Percentiles rank a stretch among this genome's conserved stretches.
These are phyloP conservation scores for Odontocolon sp. DNA, from an alignment of 2,888 invertebrate genomes.

Conservation along the genomic window DNA sequence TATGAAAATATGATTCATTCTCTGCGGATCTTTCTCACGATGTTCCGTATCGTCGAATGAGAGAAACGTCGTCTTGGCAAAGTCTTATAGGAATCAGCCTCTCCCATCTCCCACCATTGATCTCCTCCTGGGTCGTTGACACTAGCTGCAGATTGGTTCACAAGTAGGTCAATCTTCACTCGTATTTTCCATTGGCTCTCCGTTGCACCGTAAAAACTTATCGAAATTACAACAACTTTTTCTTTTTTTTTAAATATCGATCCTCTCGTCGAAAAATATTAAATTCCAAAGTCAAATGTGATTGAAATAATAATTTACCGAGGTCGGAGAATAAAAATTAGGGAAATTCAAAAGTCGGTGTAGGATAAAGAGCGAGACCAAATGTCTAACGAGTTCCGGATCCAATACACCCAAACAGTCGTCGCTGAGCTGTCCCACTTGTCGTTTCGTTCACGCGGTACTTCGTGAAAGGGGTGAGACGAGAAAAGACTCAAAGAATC, in stretches of 20 bases:
- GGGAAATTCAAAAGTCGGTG: conserved; percentile 15
- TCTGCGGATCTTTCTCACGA: conserved; percentile 41
- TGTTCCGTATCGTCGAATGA: conserved; percentile 58
- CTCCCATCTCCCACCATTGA: conserved; percentile 70
- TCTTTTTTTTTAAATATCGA: too few relatives aligned
- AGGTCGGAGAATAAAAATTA: not conserved
- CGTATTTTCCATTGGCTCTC: conserved; percentile 62
- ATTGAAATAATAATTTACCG: not conserved
- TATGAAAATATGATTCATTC: conserved; percentile 35
- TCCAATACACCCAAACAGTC: conserved; percentile 9
- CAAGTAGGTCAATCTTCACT: conserved; percentile 67
- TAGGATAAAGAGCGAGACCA: conserved; percentile 36
- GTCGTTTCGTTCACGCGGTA: conserved; percentile 36
- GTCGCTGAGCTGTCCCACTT: conserved; percentile 61
- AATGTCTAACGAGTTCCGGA: conserved; percentile 35
- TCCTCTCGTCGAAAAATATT: not conserved
- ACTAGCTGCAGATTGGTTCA: conserved; percentile 67
- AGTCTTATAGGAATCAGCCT: conserved; percentile 74
- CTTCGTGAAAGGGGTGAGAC: conserved; percentile 8
- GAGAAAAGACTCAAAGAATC: conserved; percentile 29
- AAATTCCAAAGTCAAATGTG: not conserved
- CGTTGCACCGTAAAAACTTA: not conserved
- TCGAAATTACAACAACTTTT: not conserved
- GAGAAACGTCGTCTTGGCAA: conserved; percentile 52
- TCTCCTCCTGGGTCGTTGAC: conserved; percentile 69